Evolutionary conservation across 2,113 vertebrate genomes (phyloP).

Genomic region (Epinephelus fuscoguttatus): DNA sequence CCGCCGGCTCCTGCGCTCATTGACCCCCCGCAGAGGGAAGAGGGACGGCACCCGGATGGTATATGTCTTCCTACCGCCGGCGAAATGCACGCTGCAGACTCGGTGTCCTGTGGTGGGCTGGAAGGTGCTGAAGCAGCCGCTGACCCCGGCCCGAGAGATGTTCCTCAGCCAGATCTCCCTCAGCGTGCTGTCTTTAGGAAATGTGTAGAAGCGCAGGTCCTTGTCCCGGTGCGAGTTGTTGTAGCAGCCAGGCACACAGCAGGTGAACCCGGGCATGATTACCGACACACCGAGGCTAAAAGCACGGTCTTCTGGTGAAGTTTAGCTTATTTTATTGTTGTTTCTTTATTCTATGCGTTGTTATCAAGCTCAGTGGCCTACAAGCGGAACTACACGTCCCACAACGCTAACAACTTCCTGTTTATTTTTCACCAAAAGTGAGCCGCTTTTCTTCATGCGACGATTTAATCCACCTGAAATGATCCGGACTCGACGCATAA

Average conservation of each 20-base stretch:
- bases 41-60: conserved; percentile 94
- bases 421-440: conserved; percentile 71
- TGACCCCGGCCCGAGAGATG: conserved; percentile 96
- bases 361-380: conserved; percentile 82
- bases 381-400: conserved; percentile 91
- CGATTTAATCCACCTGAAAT: background rate
- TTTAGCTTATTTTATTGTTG: conserved; percentile 75
- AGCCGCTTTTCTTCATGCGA: conserved; percentile 13
- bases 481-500: background rate
- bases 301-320: conserved; percentile 19
- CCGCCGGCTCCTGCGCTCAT: conserved; percentile 90
- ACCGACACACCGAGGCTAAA: background rate
- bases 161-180: conserved; percentile 96
- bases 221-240: conserved; percentile 97
- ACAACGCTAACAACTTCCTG: conserved; percentile 91
- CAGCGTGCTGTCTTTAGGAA: conserved; percentile 94
- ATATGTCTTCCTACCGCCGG: conserved; percentile 97
- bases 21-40: conserved; percentile 93
- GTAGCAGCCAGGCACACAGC: conserved; percentile 91
- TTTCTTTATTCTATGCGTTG: conserved; percentile 82
- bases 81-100: conserved; percentile 96
- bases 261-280: conserved; percentile 86
- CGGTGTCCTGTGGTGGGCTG: conserved; percentile 96
- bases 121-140: conserved; percentile 98
- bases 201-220: conserved; percentile 97